Base-by-base conservation (phyloP, 2,888 invertebrate genomes). In the Hymenopus coronatus region DNA sequence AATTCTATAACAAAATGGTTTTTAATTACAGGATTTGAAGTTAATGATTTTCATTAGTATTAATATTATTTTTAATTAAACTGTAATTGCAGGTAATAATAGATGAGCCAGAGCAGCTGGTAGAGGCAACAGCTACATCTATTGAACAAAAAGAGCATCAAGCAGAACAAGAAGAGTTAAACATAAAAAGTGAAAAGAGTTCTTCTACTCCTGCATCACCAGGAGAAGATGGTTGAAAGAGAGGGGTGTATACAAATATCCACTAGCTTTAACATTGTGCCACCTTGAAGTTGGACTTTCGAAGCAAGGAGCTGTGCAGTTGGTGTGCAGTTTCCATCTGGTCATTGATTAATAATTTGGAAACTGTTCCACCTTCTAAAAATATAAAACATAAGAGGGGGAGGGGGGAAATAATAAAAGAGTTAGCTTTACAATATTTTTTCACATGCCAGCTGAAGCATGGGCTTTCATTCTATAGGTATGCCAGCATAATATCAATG, bases 61-160 rank as follows among this genome's bases (percentile, higher is more conserved):
- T 1, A 70, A 70, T 3, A 20, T 70, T 70, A 4, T 40, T 8
- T 8, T 70, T 70, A 70, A 70, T 70, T 2, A 70, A 70, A 20
- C 2, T 20, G 81, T 89, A 89, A 46, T 87, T 90, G 15, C 88
- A 90, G 82, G 89, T 89, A 20, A 86, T 90, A 89, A 89, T 90
- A 27, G 90, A 90, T 86, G 89, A 90, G 54, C 89, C 87, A 33
- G 89, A 89, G 70, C 86, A 81, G 6, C 12, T 81, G 14, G 82
- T 15, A 27, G 30, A 27, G 15, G n/a, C 28, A 82, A 28, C 27
- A 8, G 28, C 40, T 40, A 25, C 86, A 28, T 27, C 86, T 40
- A 12, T n/a, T n/a, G 82, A 40, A 28, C 81, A n/a, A 46, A 9
- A 28, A 25, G n/a, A 82, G 33, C 84, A 86, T 46, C 70, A 82